Base-by-base conservation (phyloP, 2,888 invertebrate genomes). In the Muschampia plurimacula region DNA sequence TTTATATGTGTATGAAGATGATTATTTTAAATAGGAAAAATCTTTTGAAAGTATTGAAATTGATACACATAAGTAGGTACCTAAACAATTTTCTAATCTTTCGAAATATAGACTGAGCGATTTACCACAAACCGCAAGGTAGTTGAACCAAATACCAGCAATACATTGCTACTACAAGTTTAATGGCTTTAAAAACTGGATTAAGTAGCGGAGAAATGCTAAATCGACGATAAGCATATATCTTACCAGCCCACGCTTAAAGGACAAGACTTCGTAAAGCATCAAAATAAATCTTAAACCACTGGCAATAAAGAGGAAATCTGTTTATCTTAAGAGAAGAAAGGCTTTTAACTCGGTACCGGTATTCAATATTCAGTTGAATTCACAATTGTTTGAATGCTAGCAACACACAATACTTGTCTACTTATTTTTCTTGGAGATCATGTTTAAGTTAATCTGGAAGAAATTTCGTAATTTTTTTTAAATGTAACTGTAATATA, bases 161-260 rank as follows among this genome's bases (percentile, higher is more conserved):
- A n/a, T 83, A 85, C 88, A 84, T 84, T 84, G 91, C 90, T 89
- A 89, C 91, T 92, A 91, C 91, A 91, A 89, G 86, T 85, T 88
- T 87, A 91, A 92, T 91, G 84, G 89, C 88, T 86, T 90, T 86
- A 86, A 90, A 89, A 92, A 92, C 89, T 92, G 88, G 90, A 92
- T 90, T 90, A 92, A 89, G 92, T 92, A 92, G 92, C 92, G 80
- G 88, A 89, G 91, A 91, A 92, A 92, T 89, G 89, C 89, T 91
- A 90, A 91, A 91, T 89, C 86, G 84, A 85, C 88, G 90, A 93
- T 93, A 93, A 92, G 89, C 89, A 88, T 91, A 89, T 84, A 84
- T 90, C 92, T 90, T 91, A 88, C 89, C 92, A 86, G 84, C 93
- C 93, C 92, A 93, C 92, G 90, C 90, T 65, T 74, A 74, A 76